Conservation (phyloP, 2,888 invertebrate species). For the Amitus sp. region DNA sequence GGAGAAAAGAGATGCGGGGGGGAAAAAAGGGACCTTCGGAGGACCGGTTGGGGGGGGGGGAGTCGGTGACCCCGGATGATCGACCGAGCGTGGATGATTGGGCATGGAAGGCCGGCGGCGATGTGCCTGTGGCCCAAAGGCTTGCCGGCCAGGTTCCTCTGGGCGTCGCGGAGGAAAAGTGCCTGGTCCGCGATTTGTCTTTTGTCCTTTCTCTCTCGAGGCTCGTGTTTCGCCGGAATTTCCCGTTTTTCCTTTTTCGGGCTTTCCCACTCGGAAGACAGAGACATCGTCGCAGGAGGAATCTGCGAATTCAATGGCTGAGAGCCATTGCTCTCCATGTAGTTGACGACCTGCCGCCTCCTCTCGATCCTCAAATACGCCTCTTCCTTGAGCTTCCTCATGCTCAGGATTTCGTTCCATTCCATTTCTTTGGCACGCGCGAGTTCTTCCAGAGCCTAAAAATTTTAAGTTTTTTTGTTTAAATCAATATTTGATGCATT, state of each 20-base stretch:
- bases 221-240: conserved; percentile 42
- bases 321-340: conserved; percentile 54
- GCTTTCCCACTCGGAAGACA: conserved; percentile 49
- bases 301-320: conserved; percentile 44
- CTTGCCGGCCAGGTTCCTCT: conserved; percentile 41
- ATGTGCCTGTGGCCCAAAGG: conserved; percentile 70
- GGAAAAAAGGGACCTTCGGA: conserved; percentile 72
- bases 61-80: conserved; percentile 85
- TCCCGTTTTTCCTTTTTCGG: conserved; percentile 32
- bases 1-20: too few species aligned
- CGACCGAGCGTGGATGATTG: conserved; percentile 84
- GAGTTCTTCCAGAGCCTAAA: conserved; percentile 75
- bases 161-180: conserved; percentile 52
- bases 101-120: conserved; percentile 77
- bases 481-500: neutral
- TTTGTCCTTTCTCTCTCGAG: conserved; percentile 44
- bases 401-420: conserved; percentile 84
- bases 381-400: conserved; percentile 88
- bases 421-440: conserved; percentile 86
- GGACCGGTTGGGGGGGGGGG: conserved; percentile 79
- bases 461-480: neutral
- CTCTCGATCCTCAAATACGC: conserved; percentile 77
- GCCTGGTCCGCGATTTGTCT: conserved; percentile 49
- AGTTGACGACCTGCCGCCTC: conserved; percentile 72
- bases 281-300: conserved; percentile 51